Conservation (phyloP, 2,888 invertebrate species). For the Meloe dianella region DNA sequence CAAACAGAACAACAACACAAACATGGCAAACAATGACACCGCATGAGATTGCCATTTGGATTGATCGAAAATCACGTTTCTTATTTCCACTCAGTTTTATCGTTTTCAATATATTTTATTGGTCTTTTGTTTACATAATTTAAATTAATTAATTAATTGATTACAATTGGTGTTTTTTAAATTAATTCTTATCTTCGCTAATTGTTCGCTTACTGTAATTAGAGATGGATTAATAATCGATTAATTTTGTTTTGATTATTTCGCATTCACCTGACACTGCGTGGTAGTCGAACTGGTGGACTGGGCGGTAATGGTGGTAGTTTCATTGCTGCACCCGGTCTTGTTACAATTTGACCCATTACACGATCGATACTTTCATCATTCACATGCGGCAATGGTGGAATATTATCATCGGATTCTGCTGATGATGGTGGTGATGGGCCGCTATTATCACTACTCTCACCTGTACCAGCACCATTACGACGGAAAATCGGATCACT, state of each 20-base stretch:
- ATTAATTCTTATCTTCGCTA: too few relatives aligned
- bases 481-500: slow-evolving; percentile 55
- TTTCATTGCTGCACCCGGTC: slow-evolving; percentile 53
- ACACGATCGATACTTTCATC: slow-evolving; percentile 55
- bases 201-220: slow-evolving; percentile 21
- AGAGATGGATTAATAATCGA: background rate
- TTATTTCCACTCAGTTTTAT: slow-evolving; percentile 80
- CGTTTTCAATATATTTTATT: slow-evolving; percentile 71
- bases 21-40: slow-evolving; percentile 85
- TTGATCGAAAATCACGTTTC: slow-evolving; percentile 79
- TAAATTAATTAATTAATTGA: slow-evolving; percentile 25
- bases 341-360: slow-evolving; percentile 56
- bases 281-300: slow-evolving; percentile 47
- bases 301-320: slow-evolving; percentile 57
- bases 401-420: slow-evolving; percentile 51
- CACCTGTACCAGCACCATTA: slow-evolving; percentile 44
- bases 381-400: slow-evolving; percentile 44
- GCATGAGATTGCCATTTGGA: slow-evolving; percentile 87
- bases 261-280: slow-evolving; percentile 20
- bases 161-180: background rate
- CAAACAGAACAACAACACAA: slow-evolving; percentile 57
- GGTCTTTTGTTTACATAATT: slow-evolving; percentile 55
- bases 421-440: slow-evolving; percentile 56
- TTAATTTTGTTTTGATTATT: background rate
- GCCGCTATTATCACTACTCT: slow-evolving; percentile 48